Evolutionary conservation across 37 sponge, comb jelly and placozoan genomes (phyloP).

Genomic region (Ianthella basta): DNA sequence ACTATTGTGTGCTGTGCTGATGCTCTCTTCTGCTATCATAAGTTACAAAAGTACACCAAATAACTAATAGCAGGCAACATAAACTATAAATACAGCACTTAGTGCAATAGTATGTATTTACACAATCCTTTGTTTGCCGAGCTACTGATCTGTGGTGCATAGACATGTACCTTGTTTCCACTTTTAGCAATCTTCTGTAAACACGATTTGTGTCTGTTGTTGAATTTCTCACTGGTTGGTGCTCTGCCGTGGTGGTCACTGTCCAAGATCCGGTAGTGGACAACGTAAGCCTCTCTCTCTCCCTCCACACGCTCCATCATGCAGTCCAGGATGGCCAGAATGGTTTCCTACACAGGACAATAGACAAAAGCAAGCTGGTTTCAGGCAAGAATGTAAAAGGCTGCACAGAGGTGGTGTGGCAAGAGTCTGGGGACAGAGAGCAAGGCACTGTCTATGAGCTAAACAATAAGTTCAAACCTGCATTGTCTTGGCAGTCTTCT

Average conservation of each 20-base stretch:
- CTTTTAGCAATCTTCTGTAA: constrained; percentile 73
- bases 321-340: constrained; percentile 59
- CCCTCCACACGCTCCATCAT: constrained; percentile 65
- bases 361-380: no score
- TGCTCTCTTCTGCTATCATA: no score
- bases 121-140: neutral
- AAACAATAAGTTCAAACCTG: neutral
- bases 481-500: constrained; percentile 4
- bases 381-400: no score
- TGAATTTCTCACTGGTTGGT: constrained; percentile 48
- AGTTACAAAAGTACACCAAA: no score
- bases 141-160: neutral
- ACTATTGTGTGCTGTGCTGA: no score
- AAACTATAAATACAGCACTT: neutral
- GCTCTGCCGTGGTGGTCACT: constrained; percentile 56
- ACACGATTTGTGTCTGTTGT: constrained; percentile 53
- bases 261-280: constrained; percentile 67
- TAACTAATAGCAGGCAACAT: neutral
- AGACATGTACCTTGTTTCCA: constrained; percentile 54
- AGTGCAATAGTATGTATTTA: neutral
- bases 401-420: no score
- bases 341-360: constrained; percentile 35
- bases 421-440: no score
- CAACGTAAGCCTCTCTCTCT: constrained; percentile 32
- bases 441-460: no score